Percentiles rank a stretch among this genome's conserved stretches.
phyloP scores from a whole-genome alignment of 2,888 invertebrate genomes.

The Brenthis ino region DNA sequence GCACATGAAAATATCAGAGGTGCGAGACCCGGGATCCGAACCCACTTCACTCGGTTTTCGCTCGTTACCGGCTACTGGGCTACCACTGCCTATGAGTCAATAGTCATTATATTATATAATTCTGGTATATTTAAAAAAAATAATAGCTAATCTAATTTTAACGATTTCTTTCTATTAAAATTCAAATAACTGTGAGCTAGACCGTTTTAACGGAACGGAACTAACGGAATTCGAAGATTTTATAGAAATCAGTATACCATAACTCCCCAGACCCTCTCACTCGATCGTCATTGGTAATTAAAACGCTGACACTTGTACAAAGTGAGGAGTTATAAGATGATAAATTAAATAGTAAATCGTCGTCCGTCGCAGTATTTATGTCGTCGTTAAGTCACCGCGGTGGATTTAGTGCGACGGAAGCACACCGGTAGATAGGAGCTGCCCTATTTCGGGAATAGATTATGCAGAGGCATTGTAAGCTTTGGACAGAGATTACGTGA shows the following conservation, averaged over 20 bases:
- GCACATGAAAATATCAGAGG: too few relatives aligned
- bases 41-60: too few relatives aligned
- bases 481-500: constrained; percentile 1
- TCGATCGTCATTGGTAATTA: neutral
- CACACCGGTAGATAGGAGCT: constrained; percentile 23
- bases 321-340: constrained; percentile 11
- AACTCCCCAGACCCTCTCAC: too few relatives aligned
- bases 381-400: constrained; percentile 62
- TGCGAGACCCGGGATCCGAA: too few relatives aligned
- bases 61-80: too few relatives aligned
- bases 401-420: constrained; percentile 51
- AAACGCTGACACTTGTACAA: constrained; percentile 1
- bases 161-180: too few relatives aligned
- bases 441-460: constrained; percentile 21
- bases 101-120: too few relatives aligned
- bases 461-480: constrained; percentile 17
- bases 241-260: too few relatives aligned
- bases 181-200: too few relatives aligned
- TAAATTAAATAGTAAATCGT: constrained; percentile 44
- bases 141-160: too few relatives aligned
- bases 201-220: neutral
- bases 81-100: too few relatives aligned
- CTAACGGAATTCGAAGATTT: neutral
- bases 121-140: too few relatives aligned
- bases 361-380: constrained; percentile 52